Evolutionary conservation across 2,113 vertebrate species (phyloP).

Genomic region (Platanista minor): DNA sequence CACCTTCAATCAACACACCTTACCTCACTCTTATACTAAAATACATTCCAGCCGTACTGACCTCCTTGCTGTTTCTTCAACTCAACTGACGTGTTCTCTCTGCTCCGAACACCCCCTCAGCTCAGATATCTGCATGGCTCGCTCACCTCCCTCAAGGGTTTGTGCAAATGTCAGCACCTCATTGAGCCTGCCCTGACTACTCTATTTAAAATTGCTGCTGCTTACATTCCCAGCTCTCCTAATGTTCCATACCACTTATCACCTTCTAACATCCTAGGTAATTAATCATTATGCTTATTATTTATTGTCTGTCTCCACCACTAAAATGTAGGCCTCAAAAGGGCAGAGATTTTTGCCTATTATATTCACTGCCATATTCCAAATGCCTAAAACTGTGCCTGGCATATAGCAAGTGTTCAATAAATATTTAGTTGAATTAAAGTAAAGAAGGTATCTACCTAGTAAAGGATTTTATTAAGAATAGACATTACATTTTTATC

Average conservation of each 20-base stretch:
- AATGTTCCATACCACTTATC: not conserved
- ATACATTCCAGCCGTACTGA: not conserved
- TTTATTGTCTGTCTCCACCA: not conserved
- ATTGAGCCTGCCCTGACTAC: not conserved
- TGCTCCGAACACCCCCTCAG: not conserved
- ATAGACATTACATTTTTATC: not conserved
- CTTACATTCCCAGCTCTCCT: not conserved
- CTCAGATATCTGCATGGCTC: not conserved
- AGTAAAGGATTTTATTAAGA: conserved; percentile 16
- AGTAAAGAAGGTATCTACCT: not conserved
- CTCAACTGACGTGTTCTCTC: not conserved
- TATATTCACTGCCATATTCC: not conserved
- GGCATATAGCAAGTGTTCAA: not conserved
- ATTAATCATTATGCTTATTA: not conserved
- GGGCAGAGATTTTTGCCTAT: not conserved
- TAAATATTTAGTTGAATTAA: not conserved
- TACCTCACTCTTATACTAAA: not conserved
- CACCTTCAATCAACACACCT: not conserved
- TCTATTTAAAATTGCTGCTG: not conserved
- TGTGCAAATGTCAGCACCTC: not conserved
- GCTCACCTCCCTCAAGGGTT: not conserved
- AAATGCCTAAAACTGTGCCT: not conserved
- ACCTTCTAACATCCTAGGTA: not conserved
- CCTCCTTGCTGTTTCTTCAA: not conserved
- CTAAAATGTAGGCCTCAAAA: not conserved